Percentiles rank a stretch among this genome's conserved stretches.
phyloP scores from a whole-genome alignment of 2,888 invertebrate genomes.

The Lamellibrachia columna region DNA sequence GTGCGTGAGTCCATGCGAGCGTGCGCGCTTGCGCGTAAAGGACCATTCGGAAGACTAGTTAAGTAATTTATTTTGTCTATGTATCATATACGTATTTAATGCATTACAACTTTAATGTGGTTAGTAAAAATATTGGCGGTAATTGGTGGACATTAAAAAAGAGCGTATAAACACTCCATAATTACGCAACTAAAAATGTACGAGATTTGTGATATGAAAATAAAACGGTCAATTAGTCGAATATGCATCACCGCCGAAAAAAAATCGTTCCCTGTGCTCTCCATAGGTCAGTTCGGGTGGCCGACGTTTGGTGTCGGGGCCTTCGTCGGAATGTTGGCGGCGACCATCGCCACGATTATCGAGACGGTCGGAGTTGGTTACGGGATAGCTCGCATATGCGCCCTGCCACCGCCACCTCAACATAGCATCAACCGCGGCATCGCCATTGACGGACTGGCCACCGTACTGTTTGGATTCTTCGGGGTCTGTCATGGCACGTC shows the following conservation, averaged over 20 bases:
- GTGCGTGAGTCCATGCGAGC: neutral
- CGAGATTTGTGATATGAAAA: no score
- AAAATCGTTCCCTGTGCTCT: neutral
- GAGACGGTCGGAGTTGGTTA: slow-evolving; percentile 29
- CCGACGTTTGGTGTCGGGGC: slow-evolving; percentile 22
- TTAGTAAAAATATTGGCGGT: no score
- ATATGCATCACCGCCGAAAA: neutral
- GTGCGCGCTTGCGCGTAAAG: neutral
- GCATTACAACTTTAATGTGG: no score
- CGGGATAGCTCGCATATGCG: slow-evolving; percentile 25
- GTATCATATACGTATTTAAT: no score
- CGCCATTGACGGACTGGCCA: slow-evolving; percentile 82
- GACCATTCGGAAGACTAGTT: neutral
- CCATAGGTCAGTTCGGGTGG: slow-evolving; percentile 30
- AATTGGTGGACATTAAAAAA: no score
- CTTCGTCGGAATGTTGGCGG: slow-evolving; percentile 28
- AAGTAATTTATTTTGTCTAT: no score
- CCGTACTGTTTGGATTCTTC: slow-evolving; percentile 81
- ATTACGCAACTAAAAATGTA: no score
- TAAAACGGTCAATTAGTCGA: no score
- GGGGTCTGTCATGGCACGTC: slow-evolving; percentile 87
- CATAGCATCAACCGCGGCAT: slow-evolving; percentile 33
- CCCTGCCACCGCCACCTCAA: slow-evolving; percentile 27
- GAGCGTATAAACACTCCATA: neutral
- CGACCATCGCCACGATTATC: slow-evolving; percentile 27